Evolutionary conservation across 2,113 vertebrate genomes (phyloP).

Genomic region (Rhodinocichla rosea): DNA sequence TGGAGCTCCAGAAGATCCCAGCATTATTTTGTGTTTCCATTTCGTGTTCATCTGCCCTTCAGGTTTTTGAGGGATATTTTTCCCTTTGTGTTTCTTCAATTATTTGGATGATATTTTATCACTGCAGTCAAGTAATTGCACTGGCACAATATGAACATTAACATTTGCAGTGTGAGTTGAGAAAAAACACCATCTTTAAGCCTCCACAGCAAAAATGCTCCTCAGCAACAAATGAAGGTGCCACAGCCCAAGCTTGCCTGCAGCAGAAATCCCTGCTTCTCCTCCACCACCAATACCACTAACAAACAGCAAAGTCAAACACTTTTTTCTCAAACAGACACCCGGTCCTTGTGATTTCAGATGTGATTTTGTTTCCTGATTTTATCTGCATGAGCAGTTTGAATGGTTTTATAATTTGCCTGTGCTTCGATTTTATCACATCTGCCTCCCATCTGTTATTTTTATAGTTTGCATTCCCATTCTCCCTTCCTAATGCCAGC

Average conservation of each 20-base stretch:
- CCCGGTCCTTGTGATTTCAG: neutral
- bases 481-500: conserved; percentile 8
- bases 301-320: neutral
- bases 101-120: neutral
- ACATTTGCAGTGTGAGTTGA: neutral
- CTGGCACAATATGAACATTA: neutral
- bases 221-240: neutral
- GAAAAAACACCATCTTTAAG: neutral
- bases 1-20: neutral
- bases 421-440: conserved; percentile 20
- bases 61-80: neutral
- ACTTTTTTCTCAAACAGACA: neutral
- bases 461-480: conserved; percentile 13
- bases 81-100: neutral
- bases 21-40: neutral
- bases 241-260: neutral
- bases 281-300: neutral
- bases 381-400: conserved; percentile 40
- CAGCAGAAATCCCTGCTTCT: neutral
- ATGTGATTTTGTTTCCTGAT: conserved; percentile 5
- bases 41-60: neutral
- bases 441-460: conserved; percentile 55
- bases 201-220: neutral
- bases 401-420: conserved; percentile 58
- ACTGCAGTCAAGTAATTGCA: neutral